Evolutionary conservation across 2,888 invertebrate genomes (phyloP).

Genomic region (Cepaea hortensis): DNA sequence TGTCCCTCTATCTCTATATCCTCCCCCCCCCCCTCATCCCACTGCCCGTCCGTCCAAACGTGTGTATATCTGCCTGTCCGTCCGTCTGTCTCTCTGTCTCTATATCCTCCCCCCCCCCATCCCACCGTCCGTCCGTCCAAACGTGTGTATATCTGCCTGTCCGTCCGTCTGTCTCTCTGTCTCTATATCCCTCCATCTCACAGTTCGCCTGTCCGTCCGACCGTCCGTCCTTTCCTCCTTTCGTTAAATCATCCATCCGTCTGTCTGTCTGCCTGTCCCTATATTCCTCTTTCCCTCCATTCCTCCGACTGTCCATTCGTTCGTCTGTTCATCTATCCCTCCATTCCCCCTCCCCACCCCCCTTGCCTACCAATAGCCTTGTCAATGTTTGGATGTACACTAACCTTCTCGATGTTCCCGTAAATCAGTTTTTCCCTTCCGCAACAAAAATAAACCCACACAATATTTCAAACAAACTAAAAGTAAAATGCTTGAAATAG

Average conservation of each 20-base stretch:
- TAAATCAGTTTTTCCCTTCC: too few species aligned
- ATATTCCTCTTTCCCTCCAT: neutral
- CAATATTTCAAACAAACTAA: too few species aligned
- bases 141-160: too few species aligned
- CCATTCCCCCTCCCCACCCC: neutral
- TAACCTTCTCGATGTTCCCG: too few species aligned
- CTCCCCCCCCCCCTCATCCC: neutral
- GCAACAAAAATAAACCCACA: too few species aligned
- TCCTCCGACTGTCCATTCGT: neutral
- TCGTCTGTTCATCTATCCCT: neutral
- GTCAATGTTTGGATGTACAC: neutral
- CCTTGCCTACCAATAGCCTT: neutral
- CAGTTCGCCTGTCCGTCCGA: neutral
- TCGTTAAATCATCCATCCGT: neutral
- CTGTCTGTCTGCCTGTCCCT: neutral
- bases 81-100: too few species aligned
- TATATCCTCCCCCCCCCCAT: too few species aligned
- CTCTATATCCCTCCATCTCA: neutral
- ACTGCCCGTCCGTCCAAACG: too few species aligned
- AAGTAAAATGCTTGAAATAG: too few species aligned
- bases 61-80: too few species aligned
- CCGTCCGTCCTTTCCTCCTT: neutral
- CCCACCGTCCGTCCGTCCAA: too few species aligned
- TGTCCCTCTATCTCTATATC: neutral
- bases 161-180: too few species aligned